A percentile compares a stretch with the other conserved stretches of the same genome.
These are phyloP conservation scores for Calliopum simillimum DNA, from an alignment of 2,888 invertebrate species.

Conservation along the genomic window DNA sequence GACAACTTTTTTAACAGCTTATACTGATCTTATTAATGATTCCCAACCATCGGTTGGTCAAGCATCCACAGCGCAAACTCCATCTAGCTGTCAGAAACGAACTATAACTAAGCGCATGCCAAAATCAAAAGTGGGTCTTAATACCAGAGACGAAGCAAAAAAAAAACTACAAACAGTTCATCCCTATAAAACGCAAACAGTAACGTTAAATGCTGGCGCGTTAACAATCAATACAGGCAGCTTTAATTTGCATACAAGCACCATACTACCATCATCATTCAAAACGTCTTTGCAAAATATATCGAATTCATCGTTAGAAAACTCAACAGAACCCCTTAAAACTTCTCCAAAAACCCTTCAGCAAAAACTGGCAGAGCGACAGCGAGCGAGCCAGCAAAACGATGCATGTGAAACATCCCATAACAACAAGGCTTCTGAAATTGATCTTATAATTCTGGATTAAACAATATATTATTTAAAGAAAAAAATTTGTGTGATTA, in stretches of 20 bases:
- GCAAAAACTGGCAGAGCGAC: conserved; percentile 77
- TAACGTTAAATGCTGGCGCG: too few species aligned
- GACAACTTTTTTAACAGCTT: neutral
- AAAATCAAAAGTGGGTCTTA: too few species aligned
- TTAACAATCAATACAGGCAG: neutral
- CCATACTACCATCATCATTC: neutral
- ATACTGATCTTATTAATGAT: neutral
- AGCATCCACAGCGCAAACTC: too few species aligned
- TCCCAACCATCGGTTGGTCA: neutral
- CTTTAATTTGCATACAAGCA: neutral
- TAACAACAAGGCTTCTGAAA: conserved; percentile 43
- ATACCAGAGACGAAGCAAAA: too few species aligned
- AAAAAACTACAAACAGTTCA: too few species aligned
- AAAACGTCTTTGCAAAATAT: neutral
- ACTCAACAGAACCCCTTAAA: neutral
- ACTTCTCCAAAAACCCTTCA: conserved; percentile 76
- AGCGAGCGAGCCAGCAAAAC: conserved; percentile 60
- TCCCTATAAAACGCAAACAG: too few species aligned
- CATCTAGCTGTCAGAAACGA: too few species aligned
- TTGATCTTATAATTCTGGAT: conserved; percentile 56
- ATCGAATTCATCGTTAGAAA: neutral
- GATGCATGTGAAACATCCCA: conserved; percentile 31
- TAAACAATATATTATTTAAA: conserved; percentile 37
- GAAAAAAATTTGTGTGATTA: too few species aligned
- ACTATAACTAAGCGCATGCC: too few species aligned